Evolutionary conservation across 2,113 vertebrate genomes (phyloP), one percentile per base, ranked within the genome.

Genomic region (Catharus bicknelli): DNA sequence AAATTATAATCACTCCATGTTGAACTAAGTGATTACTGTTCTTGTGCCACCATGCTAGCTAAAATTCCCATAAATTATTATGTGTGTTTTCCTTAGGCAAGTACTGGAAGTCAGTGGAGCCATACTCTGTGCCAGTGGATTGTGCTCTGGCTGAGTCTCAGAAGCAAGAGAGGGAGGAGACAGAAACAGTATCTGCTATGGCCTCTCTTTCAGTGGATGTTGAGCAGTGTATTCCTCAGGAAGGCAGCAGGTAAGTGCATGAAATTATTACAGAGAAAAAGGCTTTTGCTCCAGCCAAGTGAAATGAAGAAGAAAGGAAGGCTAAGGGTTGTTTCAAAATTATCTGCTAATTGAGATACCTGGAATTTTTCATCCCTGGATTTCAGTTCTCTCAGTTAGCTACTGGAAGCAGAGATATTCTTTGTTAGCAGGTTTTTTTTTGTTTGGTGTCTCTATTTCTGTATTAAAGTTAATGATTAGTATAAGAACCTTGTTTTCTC

Each of bases 71-170:
- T 96, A 96, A 97, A 96, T 86, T 95, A 86, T 94, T 86, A 78
- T 93, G 87, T 85, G 54, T 96, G 43, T 95, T 95, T 96, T 97
- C 96, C 94, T 93, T 95, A 98, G 98, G 97, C 90, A 98, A 98
- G 87, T 98, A 98, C 96, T 98, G 98, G 98, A 98, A 97, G 95
- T 98, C 98, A 10, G 95, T 98, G 86, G 95, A 97, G 88, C 98
- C 89, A 86, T 95, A 95, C 63, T 82, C 95, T 53, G 83, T 97
- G 90, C 95, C 97, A 93, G 96, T 96, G 94, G 92, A 96, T 64
- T 97, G 97, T 95, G 95, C 97, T 91, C 76, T 98, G 97, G 95
- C 95, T 84, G 97, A 97, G 67, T 88, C 95, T 95, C 97, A 97
- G 95, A 89, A 98, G 80, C 97, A 81, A 87, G 97, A 98, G 51